phyloP scores from a whole-genome alignment of 2,888 invertebrate genomes.

The Tromatobia lineatoria region DNA sequence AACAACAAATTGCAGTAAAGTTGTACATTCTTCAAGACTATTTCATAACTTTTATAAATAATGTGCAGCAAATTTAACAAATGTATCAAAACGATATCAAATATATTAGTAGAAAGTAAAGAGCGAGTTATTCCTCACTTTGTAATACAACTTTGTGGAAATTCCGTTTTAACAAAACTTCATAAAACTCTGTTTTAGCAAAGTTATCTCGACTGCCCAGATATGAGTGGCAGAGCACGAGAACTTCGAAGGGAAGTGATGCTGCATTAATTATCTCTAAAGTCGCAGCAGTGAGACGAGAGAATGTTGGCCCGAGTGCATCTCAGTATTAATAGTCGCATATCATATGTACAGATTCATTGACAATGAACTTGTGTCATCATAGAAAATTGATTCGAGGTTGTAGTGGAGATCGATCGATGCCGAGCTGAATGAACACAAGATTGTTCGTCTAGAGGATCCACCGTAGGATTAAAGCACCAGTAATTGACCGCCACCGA shows the following conservation, averaged over 20 bases:
- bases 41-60: no score
- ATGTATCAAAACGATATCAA: not conserved
- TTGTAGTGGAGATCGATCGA: slow-evolving; percentile 37
- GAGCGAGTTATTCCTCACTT: no score
- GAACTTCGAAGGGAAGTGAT: not conserved
- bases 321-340: slow-evolving; percentile 32
- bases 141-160: no score
- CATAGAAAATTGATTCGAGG: slow-evolving; percentile 41
- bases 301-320: slow-evolving; percentile 49
- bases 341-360: slow-evolving; percentile 33
- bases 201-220: not conserved
- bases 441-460: not conserved
- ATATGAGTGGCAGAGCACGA: not conserved
- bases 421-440: slow-evolving; percentile 52
- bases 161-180: not conserved
- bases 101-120: no score
- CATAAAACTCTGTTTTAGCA: not conserved
- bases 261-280: not conserved
- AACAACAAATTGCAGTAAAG: no score
- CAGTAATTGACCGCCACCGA: no score
- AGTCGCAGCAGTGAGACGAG: not conserved
- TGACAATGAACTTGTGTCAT: slow-evolving; percentile 63
- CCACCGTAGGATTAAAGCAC: not conserved
- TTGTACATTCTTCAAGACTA: no score
- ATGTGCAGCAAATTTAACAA: no score